phyloP scores from a whole-genome alignment of 2,113 vertebrate genomes.

The Ascaphus truei region DNA sequence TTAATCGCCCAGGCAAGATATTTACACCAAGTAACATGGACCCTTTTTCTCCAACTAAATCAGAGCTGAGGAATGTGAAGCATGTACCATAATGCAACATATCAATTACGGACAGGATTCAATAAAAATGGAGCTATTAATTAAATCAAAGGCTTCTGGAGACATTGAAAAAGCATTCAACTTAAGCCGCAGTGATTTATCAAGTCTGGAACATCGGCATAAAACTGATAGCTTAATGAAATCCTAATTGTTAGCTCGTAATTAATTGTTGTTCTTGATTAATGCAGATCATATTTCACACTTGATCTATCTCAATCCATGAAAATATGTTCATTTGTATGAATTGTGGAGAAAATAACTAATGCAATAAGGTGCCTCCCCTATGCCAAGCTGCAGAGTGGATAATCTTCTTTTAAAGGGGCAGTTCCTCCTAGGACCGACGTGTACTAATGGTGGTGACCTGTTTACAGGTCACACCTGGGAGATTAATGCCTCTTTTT shows the following conservation, averaged over 20 bases:
- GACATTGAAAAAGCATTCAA: background rate
- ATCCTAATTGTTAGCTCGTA: background rate
- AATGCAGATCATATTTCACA: background rate
- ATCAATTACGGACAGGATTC: background rate
- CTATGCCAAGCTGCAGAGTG: too few relatives aligned
- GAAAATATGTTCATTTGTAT: conserved; percentile 12
- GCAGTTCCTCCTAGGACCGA: too few relatives aligned
- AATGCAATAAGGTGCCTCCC: too few relatives aligned
- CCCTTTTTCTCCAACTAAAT: background rate
- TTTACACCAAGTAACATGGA: background rate
- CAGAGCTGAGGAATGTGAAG: background rate
- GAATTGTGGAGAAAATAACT: too few relatives aligned
- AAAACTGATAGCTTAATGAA: conserved; percentile 18
- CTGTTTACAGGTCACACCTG: too few relatives aligned
- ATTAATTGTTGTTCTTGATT: background rate
- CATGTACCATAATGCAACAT: background rate
- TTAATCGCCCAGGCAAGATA: too few relatives aligned
- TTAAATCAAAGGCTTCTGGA: background rate
- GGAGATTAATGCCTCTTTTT: too few relatives aligned
- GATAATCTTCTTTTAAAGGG: too few relatives aligned
- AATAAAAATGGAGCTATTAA: background rate
- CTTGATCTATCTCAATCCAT: background rate
- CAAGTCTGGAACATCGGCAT: conserved; percentile 9
- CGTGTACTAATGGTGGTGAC: too few relatives aligned
- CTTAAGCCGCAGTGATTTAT: background rate